Evolutionary conservation across 1,140 invertebrate species (phyloP), one percentile per base, ranked within the genome.

Genomic region (Heliconius himera): DNA sequence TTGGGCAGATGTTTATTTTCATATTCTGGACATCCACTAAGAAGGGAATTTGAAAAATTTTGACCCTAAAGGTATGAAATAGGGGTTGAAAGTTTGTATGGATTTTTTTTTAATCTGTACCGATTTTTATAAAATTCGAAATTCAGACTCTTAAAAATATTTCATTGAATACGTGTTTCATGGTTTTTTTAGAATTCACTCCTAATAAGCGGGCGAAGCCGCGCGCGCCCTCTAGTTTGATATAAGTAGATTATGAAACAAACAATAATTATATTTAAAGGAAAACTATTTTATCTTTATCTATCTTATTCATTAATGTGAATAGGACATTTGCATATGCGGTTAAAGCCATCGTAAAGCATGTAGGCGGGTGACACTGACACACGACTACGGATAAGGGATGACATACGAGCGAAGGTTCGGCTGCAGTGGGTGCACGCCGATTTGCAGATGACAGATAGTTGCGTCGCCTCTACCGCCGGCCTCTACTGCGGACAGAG

Each of bases 391-490:
- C 80, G 85, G 90, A 90, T 92, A 91, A 92, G 86, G 85, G 82
- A 91, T 93, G 91, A 93, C 88, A 85, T 90, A 91, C 83, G 86
- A 78, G 75, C 83, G 82, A 77, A 81, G 81, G 72, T 79, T 81
- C 79, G 79, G 82, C 81, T 86, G 86, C 87, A 86, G 66, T 89
- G 89, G 89, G 89, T 92, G 90, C 89, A 78, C 83, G 82, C 87
- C 83, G 85, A 88, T 85, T 87, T 88, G 86, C 82, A 83, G 77
- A 85, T 91, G 90, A 91, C 90, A 91, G 83, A 88, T 87, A 80
- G 85, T 82, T 78, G 81, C 82, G 81, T 79, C 72, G 76, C 80
- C 77, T 81, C 80, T 74, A 83, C 78, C 79, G 80, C 80, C 41
- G 73, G 80, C 80, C 41, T n/a, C n/a, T n/a, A n/a, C 70, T 70